Conservation (phyloP, 2,888 invertebrate genomes). For the Machimus rusticus region DNA sequence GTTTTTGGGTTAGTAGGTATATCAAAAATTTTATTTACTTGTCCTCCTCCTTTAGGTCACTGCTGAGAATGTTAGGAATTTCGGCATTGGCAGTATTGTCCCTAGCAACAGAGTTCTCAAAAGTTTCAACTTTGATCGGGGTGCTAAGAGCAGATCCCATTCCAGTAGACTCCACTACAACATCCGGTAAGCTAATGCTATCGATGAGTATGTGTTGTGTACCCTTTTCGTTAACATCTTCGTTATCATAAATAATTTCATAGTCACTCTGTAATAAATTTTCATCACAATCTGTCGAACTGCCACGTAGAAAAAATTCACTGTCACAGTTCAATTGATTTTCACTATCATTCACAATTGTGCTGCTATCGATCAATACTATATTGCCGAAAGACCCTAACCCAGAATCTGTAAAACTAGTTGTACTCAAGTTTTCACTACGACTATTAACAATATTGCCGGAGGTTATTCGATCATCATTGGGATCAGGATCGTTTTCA, state of each 20-base stretch:
- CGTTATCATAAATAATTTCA: slow-evolving; percentile 40
- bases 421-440: slow-evolving; percentile 42
- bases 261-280: slow-evolving; percentile 51
- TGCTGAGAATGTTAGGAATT: slow-evolving; percentile 37
- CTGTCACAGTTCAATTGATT: slow-evolving; percentile 33
- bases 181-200: slow-evolving; percentile 62
- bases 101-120: not conserved
- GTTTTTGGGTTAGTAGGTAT: not conserved
- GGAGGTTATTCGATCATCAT: not conserved
- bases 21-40: slow-evolving; percentile 56
- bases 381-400: slow-evolving; percentile 49
- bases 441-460: slow-evolving; percentile 15
- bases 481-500: slow-evolving; percentile 25
- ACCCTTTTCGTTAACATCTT: not conserved
- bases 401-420: slow-evolving; percentile 55
- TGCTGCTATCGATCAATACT: slow-evolving; percentile 8
- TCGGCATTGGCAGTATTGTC: slow-evolving; percentile 5
- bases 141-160: slow-evolving; percentile 39
- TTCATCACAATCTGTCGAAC: slow-evolving; percentile 61
- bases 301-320: slow-evolving; percentile 49
- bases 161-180: slow-evolving; percentile 59
- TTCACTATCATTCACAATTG: slow-evolving; percentile 7
- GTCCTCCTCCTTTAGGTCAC: slow-evolving; percentile 56
- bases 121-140: slow-evolving; percentile 18
- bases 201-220: slow-evolving; percentile 57